Percentiles rank a stretch among this genome's conserved stretches.
phyloP scores from a whole-genome alignment of 2,113 vertebrate species.

The Arvicanthis niloticus region DNA sequence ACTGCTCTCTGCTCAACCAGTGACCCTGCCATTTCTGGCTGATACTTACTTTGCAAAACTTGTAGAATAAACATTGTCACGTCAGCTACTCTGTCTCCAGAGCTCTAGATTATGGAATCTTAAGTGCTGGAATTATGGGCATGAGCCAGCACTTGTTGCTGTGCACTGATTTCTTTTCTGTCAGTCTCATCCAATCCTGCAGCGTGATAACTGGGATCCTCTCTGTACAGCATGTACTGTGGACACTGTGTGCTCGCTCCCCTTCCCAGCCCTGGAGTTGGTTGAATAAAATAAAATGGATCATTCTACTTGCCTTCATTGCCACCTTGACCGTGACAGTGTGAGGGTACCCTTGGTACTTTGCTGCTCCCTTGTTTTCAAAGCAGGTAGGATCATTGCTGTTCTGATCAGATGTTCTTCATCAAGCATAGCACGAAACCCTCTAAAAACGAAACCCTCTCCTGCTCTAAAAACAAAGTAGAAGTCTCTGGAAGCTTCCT shows the following conservation, averaged over 20 bases:
- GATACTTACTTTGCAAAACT: too few species aligned
- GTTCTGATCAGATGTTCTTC: neutral
- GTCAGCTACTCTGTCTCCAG: neutral
- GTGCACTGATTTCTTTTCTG: neutral
- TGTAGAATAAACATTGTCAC: neutral
- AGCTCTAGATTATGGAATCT: neutral
- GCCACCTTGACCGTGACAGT: neutral
- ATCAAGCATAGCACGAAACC: neutral
- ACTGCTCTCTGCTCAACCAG: neutral
- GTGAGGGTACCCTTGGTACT: neutral
- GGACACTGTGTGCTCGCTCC: neutral
- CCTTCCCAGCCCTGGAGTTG: neutral
- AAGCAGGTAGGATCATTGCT: neutral
- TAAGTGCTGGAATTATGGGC: neutral
- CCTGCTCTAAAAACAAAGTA: neutral
- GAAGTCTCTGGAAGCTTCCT: too few species aligned
- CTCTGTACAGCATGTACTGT: rapidly evolving
- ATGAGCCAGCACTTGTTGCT: neutral
- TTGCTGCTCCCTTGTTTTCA: neutral
- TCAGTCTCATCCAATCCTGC: neutral
- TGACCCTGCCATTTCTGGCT: neutral
- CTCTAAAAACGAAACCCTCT: too few species aligned
- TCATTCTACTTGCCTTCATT: too few species aligned
- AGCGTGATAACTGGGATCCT: neutral
- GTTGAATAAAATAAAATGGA: neutral